A percentile compares a stretch with the other conserved stretches of the same genome.
phyloP scores from a whole-genome alignment of 2,113 vertebrate species.

The Sebastes schlegelii region DNA sequence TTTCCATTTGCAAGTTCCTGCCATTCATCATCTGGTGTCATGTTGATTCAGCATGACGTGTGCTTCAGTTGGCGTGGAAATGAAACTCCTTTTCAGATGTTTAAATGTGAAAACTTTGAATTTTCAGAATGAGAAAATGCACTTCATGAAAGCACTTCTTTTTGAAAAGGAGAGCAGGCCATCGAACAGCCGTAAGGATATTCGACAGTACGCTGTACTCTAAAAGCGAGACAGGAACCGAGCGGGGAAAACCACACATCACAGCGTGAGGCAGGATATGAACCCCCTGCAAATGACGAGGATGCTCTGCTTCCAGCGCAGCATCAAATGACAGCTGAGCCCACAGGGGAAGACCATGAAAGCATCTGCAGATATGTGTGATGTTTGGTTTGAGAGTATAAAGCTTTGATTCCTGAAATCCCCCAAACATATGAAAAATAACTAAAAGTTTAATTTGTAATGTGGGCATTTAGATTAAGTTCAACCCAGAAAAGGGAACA shows the following conservation, averaged over 20 bases:
- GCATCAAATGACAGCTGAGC: conserved; percentile 17
- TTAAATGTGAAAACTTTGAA: neutral
- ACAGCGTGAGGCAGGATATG: conserved; percentile 33
- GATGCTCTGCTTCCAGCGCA: conserved; percentile 16
- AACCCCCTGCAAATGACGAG: neutral
- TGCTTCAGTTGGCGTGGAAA: neutral
- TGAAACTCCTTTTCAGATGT: neutral
- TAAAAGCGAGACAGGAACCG: neutral
- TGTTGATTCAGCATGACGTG: neutral
- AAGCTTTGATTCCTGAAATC: conserved; percentile 27
- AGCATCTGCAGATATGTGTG: conserved; percentile 22
- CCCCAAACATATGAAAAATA: conserved; percentile 4
- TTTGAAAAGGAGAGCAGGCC: neutral
- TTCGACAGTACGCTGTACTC: neutral
- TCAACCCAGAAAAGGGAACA: neutral
- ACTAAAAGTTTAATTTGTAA: conserved; percentile 32
- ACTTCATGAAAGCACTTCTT: neutral
- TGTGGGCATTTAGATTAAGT: conserved; percentile 7
- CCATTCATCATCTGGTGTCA: neutral
- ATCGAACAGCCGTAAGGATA: neutral
- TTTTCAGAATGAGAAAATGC: neutral
- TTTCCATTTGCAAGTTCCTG: neutral
- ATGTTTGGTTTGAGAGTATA: conserved; percentile 11
- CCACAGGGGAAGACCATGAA: conserved; percentile 42
- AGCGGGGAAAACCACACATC: conserved; percentile 36